phyloP scores from a whole-genome alignment of 2,888 invertebrate species.

The Aphelenchoides bicaudatus region DNA sequence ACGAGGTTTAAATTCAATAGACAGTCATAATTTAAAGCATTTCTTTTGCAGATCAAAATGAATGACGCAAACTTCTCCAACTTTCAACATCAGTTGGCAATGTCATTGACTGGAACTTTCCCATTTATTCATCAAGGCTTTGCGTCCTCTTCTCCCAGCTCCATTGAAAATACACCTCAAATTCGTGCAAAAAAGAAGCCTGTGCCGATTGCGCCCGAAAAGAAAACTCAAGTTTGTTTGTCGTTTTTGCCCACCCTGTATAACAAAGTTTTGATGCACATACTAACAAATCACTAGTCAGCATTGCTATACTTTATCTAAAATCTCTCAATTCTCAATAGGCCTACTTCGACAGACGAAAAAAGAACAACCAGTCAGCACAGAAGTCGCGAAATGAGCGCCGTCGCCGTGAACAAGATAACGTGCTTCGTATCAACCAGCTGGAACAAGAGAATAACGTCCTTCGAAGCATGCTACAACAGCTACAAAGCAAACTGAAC shows the following conservation, averaged over 20 bases:
- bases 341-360: conserved; percentile 16
- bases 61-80: conserved; percentile 4
- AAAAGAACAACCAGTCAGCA: conserved; percentile 19
- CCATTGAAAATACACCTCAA: conserved; percentile 1
- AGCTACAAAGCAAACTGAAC: neutral
- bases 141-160: neutral
- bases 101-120: neutral
- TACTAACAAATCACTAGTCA: too few relatives aligned
- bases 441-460: neutral
- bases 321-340: neutral
- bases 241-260: neutral
- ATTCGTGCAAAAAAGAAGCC: conserved; percentile 15
- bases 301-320: too few relatives aligned
- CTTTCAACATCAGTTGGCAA: conserved; percentile 1
- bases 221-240: conserved; percentile 9
- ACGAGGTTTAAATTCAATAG: conserved; percentile 1
- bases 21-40: neutral
- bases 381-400: conserved; percentile 16
- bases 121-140: neutral
- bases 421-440: neutral
- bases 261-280: neutral
- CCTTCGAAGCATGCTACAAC: neutral
- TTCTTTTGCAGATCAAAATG: conserved; percentile 13
- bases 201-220: conserved; percentile 10
- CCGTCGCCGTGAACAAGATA: conserved; percentile 7